Base-by-base conservation (phyloP, 2,888 invertebrate genomes). In the Allolobophora icterica region DNA sequence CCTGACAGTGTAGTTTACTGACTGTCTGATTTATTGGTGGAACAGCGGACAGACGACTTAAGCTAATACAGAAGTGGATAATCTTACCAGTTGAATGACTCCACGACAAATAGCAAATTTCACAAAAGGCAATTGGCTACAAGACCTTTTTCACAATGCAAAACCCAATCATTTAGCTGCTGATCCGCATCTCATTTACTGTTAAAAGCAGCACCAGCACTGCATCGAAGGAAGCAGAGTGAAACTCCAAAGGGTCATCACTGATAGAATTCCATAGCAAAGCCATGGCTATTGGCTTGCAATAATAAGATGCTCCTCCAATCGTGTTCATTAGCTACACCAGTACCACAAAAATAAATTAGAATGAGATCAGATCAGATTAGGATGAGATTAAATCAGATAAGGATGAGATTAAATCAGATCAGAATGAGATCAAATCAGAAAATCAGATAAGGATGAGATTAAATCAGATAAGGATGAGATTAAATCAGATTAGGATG, bases 31-130 rank as follows among this genome's bases (percentile, higher is more conserved):
- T n/a, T 71, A 71, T n/a, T n/a, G 71, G 71, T n/a, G 0, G 71
- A 71, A 71, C n/a, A n/a, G 71, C 8, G 71, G 11, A 71, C 71
- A 71, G 71, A 71, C n/a, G 71, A 71, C 71, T 71, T 71, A 71
- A 71, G n/a, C 71, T n/a, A 71, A 71, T 71, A 71, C 71, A 71
- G 30, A 71, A 71, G 30, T 71, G 71, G n/a, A 71, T n/a, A 71
- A 71, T n/a, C 71, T 71, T n/a, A 71, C 71, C 71, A 71, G 71
- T n/a, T 71, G 71, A 71, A 71, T 71, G 71, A n/a, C 71, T 71
- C 71, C 71, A n/a, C 30, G 71, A 71, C 71, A 71, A n/a, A 71
- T 71, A n/a, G 71, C 71, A 71, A 71, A 71, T 71, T 71, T 71
- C 71, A n/a, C 71, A n/a, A 71, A 71, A 71, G 71, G 71, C 71